Evolutionary conservation across 2,113 vertebrate genomes (phyloP).

Genomic region (Otocyon megalotis): DNA sequence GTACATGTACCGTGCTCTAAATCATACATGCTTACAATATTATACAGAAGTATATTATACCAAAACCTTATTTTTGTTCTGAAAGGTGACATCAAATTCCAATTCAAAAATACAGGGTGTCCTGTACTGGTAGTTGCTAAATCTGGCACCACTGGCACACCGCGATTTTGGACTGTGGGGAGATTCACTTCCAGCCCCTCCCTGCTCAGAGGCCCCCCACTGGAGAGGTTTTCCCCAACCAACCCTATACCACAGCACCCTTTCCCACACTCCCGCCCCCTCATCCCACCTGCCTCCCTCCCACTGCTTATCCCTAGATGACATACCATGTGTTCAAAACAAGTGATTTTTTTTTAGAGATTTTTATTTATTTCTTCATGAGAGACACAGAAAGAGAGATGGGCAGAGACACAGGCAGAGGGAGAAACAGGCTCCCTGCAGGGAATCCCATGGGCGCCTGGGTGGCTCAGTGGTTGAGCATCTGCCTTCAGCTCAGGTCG

Average conservation of each 20-base stretch:
- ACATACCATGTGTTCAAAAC: not conserved
- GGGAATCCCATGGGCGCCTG: not conserved
- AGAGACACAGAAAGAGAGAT: too few relatives aligned
- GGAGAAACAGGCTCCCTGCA: too few relatives aligned
- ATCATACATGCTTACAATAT: not conserved
- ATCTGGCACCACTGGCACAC: not conserved
- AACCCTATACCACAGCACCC: accelerated
- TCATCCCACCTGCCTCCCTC: not conserved
- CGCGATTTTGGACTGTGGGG: not conserved
- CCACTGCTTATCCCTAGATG: not conserved
- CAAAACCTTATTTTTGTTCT: not conserved
- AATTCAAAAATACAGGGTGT: not conserved
- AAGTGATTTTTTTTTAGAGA: too few relatives aligned
- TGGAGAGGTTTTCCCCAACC: too few relatives aligned
- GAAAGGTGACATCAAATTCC: not conserved
- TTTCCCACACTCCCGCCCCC: too few relatives aligned
- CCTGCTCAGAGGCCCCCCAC: not conserved
- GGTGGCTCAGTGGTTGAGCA: not conserved
- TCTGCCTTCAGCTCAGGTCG: too few relatives aligned
- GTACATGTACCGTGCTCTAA: not conserved
- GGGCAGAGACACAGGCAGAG: too few relatives aligned
- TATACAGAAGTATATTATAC: not conserved
- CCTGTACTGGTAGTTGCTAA: not conserved
- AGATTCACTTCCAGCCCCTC: too few relatives aligned
- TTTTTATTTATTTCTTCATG: too few relatives aligned